These are phyloP conservation scores for Drosophila setosimentum DNA, from an alignment of 2,888 invertebrate genomes.

Conservation along the genomic window DNA sequence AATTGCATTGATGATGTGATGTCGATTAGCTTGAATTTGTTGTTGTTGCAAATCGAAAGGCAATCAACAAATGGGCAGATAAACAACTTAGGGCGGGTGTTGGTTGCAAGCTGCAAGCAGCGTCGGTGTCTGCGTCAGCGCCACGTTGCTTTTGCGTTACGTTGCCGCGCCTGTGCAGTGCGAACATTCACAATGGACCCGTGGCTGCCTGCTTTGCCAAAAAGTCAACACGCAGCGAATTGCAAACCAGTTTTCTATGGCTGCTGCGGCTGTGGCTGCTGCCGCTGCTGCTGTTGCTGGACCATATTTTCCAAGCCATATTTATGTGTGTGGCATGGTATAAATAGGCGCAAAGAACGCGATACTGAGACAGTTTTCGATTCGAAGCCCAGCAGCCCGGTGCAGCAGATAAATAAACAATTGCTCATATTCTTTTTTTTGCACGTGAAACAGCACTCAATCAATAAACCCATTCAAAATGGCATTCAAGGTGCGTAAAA, in stretches of 20 bases:
- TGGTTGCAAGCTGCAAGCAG: constrained; percentile 19
- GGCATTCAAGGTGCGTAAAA: constrained; percentile 80
- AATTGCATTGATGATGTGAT: constrained; percentile 50
- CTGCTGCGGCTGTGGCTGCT: constrained; percentile 34
- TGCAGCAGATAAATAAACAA: constrained; percentile 30
- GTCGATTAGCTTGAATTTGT: constrained; percentile 55
- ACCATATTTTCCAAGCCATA: constrained; percentile 58
- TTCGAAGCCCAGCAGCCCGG: constrained; percentile 51
- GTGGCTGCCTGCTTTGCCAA: constrained; percentile 70
- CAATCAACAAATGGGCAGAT: constrained; percentile 53
- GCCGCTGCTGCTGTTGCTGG: constrained; percentile 47
- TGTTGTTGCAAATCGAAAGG: constrained; percentile 37
- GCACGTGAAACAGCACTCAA: constrained; percentile 24
- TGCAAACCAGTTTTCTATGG: constrained; percentile 65
- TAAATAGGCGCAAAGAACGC: constrained; percentile 78
- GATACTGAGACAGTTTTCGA: constrained; percentile 74
- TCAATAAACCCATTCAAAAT: constrained; percentile 45
- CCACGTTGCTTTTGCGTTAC: constrained; percentile 19
- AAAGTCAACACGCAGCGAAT: constrained; percentile 14
- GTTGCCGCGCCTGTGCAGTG: constrained; percentile 64
- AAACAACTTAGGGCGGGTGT: constrained; percentile 51
- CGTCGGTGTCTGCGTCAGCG: constrained; percentile 1
- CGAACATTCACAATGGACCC: constrained; percentile 51
- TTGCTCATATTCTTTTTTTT: constrained; percentile 52
- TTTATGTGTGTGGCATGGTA: constrained; percentile 51